phyloP scores from a whole-genome alignment of 2,888 invertebrate genomes.

The Fragum sueziense region DNA sequence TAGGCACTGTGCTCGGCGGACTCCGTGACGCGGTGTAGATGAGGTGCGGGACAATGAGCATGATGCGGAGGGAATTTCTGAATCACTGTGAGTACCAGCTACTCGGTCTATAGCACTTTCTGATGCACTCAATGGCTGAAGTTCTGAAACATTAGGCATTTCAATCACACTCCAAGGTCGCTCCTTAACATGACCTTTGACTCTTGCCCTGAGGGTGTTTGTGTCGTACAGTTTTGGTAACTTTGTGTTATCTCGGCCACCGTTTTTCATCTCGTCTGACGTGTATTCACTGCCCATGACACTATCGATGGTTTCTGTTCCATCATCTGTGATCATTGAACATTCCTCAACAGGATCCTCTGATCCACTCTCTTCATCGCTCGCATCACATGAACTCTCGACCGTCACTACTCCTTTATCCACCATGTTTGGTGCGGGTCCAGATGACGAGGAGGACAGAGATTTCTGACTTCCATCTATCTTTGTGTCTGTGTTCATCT shows the following conservation, averaged over 20 bases:
- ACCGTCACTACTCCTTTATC: constrained; percentile 59
- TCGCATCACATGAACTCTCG: constrained; percentile 77
- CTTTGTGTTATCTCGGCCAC: constrained; percentile 48
- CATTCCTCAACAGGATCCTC: constrained; percentile 69
- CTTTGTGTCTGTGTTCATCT: constrained; percentile 39
- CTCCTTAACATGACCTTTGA: constrained; percentile 61
- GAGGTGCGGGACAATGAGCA: constrained; percentile 44
- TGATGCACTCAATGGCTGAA: constrained; percentile 90
- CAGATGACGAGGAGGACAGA: constrained; percentile 50
- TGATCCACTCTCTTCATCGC: constrained; percentile 73
- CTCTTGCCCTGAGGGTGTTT: constrained; percentile 57
- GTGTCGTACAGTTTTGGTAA: constrained; percentile 66
- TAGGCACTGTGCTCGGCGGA: constrained; percentile 49
- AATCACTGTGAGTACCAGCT: constrained; percentile 59
- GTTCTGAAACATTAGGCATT: constrained; percentile 87
- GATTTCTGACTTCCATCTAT: constrained; percentile 51
- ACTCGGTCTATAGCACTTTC: constrained; percentile 92
- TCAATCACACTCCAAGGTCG: constrained; percentile 96
- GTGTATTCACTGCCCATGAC: constrained; percentile 72
- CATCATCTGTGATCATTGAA: constrained; percentile 74
- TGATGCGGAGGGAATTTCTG: constrained; percentile 55
- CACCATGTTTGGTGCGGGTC: constrained; percentile 40
- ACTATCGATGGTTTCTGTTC: constrained; percentile 74
- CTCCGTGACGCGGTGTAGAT: constrained; percentile 68
- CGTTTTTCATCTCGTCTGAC: constrained; percentile 66